These are phyloP conservation scores for Scomber japonicus DNA, from an alignment of 2,113 vertebrate species.

Conservation along the genomic window DNA sequence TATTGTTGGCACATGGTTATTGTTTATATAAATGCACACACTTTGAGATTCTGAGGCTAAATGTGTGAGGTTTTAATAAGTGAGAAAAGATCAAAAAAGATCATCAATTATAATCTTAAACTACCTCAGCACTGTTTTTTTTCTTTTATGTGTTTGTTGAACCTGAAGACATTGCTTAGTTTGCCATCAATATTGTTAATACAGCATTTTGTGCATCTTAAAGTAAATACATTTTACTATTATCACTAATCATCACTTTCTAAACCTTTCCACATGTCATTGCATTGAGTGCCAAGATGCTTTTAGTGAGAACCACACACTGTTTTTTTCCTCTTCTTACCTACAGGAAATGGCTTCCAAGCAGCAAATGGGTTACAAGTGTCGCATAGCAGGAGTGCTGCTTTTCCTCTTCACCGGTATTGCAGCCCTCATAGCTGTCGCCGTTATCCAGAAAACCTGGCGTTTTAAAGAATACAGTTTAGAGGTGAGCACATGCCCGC, in stretches of 20 bases:
- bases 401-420: conserved; percentile 88
- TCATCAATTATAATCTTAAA: background rate
- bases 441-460: conserved; percentile 89
- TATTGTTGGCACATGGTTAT: no score
- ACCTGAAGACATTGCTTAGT: background rate
- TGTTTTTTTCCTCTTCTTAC: conserved; percentile 18
- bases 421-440: conserved; percentile 88
- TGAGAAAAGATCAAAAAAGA: no score
- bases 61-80: background rate
- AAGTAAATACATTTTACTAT: conserved; percentile 9
- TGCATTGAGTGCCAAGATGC: conserved; percentile 31
- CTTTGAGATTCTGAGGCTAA: background rate
- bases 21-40: background rate
- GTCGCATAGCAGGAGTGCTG: conserved; percentile 82
- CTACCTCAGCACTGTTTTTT: background rate
- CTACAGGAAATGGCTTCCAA: conserved; percentile 83
- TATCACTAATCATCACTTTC: conserved; percentile 37
- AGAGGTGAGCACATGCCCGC: conserved; percentile 83
- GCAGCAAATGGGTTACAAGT: conserved; percentile 79
- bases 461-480: conserved; percentile 80
- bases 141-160: background rate
- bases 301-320: conserved; percentile 49
- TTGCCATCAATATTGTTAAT: background rate
- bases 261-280: conserved; percentile 7
- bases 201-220: background rate